phyloP scores from a whole-genome alignment of 37 sponge, comb jelly and placozoan species.

The Beroe forskalii region DNA sequence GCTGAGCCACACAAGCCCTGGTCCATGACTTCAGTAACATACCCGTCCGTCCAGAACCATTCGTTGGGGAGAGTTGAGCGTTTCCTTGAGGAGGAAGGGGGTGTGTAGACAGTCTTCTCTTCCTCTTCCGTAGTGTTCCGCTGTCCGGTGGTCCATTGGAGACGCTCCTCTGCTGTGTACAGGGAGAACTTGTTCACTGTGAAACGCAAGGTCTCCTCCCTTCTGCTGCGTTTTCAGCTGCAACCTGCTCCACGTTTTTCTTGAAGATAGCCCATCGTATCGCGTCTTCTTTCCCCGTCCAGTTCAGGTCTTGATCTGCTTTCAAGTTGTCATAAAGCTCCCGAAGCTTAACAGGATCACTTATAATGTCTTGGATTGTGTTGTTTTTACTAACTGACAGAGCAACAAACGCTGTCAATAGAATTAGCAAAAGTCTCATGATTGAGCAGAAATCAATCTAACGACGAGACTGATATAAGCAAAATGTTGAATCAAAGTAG shows the following conservation, averaged over 20 bases:
- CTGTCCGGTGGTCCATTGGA: not conserved
- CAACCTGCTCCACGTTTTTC: not conserved
- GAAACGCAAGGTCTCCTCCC: not conserved
- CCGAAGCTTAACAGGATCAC: not conserved
- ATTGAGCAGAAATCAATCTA: too few relatives aligned
- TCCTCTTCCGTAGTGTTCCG: not conserved
- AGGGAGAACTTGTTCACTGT: not conserved
- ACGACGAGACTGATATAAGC: too few relatives aligned
- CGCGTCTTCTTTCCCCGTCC: not conserved
- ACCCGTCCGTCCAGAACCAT: not conserved
- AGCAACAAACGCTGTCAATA: too few relatives aligned
- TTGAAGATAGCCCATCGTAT: not conserved
- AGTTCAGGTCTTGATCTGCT: not conserved
- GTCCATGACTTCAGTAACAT: too few relatives aligned
- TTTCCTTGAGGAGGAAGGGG: not conserved
- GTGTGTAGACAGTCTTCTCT: not conserved
- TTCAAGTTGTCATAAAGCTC: not conserved
- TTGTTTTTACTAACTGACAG: too few relatives aligned
- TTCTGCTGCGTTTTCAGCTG: not conserved
- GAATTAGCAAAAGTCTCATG: too few relatives aligned
- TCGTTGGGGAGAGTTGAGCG: not conserved
- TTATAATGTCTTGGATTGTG: not conserved
- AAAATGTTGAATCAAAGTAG: too few relatives aligned
- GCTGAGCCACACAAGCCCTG: too few relatives aligned
- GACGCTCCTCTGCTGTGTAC: not conserved